phyloP scores from a whole-genome alignment of 2,797 vertebrate genomes.

The Mus caroli region DNA sequence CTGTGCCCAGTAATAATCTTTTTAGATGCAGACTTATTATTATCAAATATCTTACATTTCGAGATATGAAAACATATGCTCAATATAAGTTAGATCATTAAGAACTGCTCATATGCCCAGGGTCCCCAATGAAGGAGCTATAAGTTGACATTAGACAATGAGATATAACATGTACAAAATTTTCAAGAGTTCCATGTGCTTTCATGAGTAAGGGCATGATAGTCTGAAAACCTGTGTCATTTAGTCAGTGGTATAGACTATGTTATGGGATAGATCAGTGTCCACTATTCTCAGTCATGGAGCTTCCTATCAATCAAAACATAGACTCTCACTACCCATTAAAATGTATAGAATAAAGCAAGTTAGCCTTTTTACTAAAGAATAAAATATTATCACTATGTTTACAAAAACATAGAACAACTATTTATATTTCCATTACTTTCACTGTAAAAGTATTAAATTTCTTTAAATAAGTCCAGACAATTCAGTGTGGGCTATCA shows the following conservation, averaged over 20 bases:
- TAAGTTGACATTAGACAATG: conserved; percentile 46
- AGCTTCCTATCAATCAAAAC: neutral
- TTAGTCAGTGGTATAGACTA: neutral
- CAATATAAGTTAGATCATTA: conserved; percentile 41
- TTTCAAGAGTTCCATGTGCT: conserved; percentile 31
- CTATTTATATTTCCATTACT: conserved; percentile 63
- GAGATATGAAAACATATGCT: conserved; percentile 30
- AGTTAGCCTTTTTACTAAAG: conserved; percentile 31
- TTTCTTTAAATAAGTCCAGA: conserved; percentile 32
- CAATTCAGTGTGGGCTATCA: conserved; percentile 42
- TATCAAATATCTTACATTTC: conserved; percentile 42
- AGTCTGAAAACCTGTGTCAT: neutral
- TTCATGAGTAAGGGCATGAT: conserved; percentile 41
- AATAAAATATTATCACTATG: conserved; percentile 2
- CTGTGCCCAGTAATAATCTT: conserved; percentile 13
- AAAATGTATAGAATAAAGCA: conserved; percentile 53
- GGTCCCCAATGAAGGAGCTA: no score
- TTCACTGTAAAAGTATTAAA: conserved; percentile 62
- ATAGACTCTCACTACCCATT: neutral
- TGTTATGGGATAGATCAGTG: neutral
- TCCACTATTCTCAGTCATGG: neutral
- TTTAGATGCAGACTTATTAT: conserved; percentile 37
- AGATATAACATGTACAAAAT: neutral
- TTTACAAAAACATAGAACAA: conserved; percentile 24
- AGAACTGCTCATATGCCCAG: neutral